These are phyloP conservation scores for Drosophila conformis DNA, from an alignment of 2,888 invertebrate genomes.

Conservation along the genomic window DNA sequence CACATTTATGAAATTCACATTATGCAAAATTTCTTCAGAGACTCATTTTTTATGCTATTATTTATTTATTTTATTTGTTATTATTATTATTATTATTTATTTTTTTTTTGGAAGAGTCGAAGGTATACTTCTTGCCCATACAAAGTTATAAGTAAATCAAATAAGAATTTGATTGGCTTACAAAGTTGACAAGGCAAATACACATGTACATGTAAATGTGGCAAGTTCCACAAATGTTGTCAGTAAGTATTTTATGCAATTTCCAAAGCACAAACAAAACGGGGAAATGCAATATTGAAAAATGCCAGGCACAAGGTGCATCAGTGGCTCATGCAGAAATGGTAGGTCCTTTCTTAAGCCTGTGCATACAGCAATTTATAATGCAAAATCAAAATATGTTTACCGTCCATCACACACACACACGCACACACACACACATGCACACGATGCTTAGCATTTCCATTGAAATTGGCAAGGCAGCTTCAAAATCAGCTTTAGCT, in stretches of 20 bases:
- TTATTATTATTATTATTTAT: not conserved
- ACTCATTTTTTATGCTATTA: not conserved
- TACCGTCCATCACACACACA: conserved; percentile 39
- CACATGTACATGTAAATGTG: conserved; percentile 28
- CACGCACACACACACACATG: conserved; percentile 1
- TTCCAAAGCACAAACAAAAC: conserved; percentile 33
- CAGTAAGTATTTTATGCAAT: conserved; percentile 14
- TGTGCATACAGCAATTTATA: conserved; percentile 55
- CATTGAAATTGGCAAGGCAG: conserved; percentile 43
- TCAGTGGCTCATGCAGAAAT: not conserved
- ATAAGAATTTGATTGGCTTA: conserved; percentile 54
- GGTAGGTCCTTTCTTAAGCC: conserved; percentile 17
- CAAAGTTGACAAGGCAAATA: conserved; percentile 12
- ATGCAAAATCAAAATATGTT: conserved; percentile 65
- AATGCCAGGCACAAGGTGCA: conserved; percentile 10
- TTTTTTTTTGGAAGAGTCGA: not conserved
- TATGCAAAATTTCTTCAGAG: too few species aligned
- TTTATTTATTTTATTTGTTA: not conserved
- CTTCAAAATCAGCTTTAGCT: conserved; percentile 24
- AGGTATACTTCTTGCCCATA: not conserved
- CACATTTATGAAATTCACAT: too few species aligned
- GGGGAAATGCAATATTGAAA: conserved; percentile 28
- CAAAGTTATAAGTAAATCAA: conserved; percentile 15
- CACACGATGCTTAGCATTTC: conserved; percentile 20
- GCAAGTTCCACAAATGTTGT: conserved; percentile 1